Conservation (phyloP, 64 coral and sea anemone genomes). For the Trachythela sp. region DNA sequence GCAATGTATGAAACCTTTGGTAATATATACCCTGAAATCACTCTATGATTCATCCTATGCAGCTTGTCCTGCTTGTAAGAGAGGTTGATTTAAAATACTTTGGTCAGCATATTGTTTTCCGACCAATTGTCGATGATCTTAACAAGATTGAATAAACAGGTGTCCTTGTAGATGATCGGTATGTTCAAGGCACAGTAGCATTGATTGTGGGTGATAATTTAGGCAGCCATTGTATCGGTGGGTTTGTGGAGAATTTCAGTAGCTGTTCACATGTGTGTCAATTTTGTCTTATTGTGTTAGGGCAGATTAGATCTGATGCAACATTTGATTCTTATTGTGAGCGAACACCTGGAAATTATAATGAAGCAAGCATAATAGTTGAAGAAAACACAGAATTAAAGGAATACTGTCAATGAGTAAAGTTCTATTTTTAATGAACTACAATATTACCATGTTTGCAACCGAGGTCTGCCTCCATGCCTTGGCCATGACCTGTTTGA, state of each 20-base stretch:
- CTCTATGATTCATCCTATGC: background rate
- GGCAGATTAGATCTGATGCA: background rate
- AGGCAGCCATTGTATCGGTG: background rate
- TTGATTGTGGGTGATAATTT: no score
- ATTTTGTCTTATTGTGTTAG: background rate
- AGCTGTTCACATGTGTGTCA: background rate
- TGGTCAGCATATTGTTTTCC: background rate
- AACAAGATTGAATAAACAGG: background rate
- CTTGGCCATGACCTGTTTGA: background rate
- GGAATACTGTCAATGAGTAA: background rate
- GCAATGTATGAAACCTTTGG: background rate
- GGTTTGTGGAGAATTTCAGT: background rate
- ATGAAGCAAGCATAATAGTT: background rate
- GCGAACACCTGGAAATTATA: background rate
- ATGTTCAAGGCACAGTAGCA: background rate
- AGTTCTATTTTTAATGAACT: constrained; percentile 9
- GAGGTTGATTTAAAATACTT: background rate
- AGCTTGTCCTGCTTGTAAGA: background rate
- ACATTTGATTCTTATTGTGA: background rate
- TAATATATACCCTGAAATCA: background rate
- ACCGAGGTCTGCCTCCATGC: background rate
- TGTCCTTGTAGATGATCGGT: background rate
- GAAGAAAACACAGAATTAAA: background rate
- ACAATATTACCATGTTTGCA: background rate
- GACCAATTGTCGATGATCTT: background rate